These are phyloP conservation scores for Macaria liturata DNA, from an alignment of 2,888 invertebrate genomes.

Conservation along the genomic window DNA sequence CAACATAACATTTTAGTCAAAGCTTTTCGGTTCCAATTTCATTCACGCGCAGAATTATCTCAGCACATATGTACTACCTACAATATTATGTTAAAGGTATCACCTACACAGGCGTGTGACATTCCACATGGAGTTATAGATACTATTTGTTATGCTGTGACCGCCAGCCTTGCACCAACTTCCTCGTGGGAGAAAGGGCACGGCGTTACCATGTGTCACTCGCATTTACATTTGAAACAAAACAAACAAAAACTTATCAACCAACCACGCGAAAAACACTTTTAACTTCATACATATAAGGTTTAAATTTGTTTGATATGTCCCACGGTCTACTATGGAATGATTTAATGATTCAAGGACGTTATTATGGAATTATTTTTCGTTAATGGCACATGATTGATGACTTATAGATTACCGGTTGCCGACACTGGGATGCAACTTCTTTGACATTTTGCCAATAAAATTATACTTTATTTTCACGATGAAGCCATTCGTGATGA, in stretches of 20 bases:
- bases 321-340: too few species aligned
- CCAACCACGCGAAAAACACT: too few species aligned
- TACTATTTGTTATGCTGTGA: too few species aligned
- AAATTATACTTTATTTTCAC: background rate
- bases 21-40: too few species aligned
- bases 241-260: background rate
- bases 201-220: conserved; percentile 16
- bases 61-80: too few species aligned
- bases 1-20: too few species aligned
- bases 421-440: background rate
- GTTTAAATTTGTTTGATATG: background rate
- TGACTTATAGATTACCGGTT: background rate
- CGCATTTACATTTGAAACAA: conserved; percentile 20
- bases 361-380: background rate
- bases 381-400: background rate
- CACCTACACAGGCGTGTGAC: conserved; percentile 23
- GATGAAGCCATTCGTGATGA: too few species aligned
- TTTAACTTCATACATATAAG: background rate
- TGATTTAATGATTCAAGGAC: background rate
- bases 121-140: conserved; percentile 21
- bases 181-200: conserved; percentile 38
- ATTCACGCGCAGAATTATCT: too few species aligned
- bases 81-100: background rate
- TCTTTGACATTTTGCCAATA: background rate
- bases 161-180: conserved; percentile 32